These are phyloP conservation scores for Panulirus ornatus DNA, from an alignment of 1,140 invertebrate species.

Conservation along the genomic window DNA sequence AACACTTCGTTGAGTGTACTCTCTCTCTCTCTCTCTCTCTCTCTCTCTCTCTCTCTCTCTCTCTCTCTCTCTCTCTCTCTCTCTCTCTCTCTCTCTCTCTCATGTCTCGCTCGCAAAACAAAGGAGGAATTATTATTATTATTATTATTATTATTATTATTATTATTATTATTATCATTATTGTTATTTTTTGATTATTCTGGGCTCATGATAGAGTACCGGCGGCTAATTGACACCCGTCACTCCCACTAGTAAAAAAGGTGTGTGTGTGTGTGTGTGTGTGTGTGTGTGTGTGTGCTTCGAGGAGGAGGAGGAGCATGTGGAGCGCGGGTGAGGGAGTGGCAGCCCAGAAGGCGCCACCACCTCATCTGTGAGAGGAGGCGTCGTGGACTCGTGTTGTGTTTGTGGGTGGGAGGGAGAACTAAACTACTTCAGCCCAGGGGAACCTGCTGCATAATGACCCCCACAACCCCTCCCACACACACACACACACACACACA, in stretches of 20 bases:
- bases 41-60: conserved; percentile 18
- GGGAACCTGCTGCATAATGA: conserved; percentile 21
- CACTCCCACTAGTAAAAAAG: not conserved
- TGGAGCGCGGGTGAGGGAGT: too few relatives aligned
- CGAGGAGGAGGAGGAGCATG: too few relatives aligned
- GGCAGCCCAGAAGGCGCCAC: too few relatives aligned
- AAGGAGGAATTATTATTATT: not conserved
- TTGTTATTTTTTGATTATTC: not conserved
- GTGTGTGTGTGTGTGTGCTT: not conserved
- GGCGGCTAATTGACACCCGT: not conserved
- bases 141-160: not conserved
- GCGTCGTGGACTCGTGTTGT: not conserved
- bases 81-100: conserved; percentile 47
- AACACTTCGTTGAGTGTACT: not conserved
- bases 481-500: not conserved
- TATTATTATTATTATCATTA: too few relatives aligned
- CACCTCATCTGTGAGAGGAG: too few relatives aligned
- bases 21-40: conserved; percentile 14
- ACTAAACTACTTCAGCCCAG: not conserved
- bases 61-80: conserved; percentile 10
- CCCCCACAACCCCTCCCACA: too few relatives aligned
- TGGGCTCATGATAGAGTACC: not conserved
- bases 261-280: not conserved
- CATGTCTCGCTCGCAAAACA: conserved; percentile 33
- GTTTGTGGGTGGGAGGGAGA: too few relatives aligned